Conservation (phyloP, 2,797 vertebrate genomes). For the Melanitta fusca region DNA sequence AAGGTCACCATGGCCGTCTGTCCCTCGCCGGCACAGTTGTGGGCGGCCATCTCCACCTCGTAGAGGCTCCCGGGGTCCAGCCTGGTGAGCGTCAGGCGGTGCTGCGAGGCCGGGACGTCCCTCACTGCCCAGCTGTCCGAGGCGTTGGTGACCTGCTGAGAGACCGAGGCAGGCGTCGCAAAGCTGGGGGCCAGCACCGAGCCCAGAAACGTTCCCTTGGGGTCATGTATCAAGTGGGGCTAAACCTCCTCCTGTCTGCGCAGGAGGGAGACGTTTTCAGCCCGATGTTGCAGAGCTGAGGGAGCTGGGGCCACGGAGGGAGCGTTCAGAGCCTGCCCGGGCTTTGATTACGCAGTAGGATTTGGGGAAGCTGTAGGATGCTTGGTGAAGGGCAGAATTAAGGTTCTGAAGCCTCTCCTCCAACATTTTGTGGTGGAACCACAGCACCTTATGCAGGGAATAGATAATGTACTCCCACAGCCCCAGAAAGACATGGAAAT, state of each 20-base stretch:
- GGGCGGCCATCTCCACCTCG: constrained; percentile 95
- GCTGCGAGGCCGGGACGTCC: constrained; percentile 87
- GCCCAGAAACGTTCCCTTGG: background rate
- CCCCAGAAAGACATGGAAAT: background rate
- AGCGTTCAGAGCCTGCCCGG: background rate
- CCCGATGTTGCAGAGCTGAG: background rate
- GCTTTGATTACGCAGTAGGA: background rate
- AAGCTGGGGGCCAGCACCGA: background rate
- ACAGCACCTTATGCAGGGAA: background rate
- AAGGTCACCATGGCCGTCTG: constrained; percentile 99
- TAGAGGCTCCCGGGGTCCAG: constrained; percentile 94
- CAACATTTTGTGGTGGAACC: background rate
- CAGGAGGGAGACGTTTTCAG: background rate
- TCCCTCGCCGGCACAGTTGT: constrained; percentile 93
- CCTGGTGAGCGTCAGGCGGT: constrained; percentile 88
- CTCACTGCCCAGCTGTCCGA: constrained; percentile 87
- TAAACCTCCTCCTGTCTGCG: background rate
- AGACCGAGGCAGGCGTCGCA: background rate
- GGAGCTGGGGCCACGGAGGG: background rate
- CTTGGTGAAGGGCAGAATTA: background rate
- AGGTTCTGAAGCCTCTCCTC: background rate
- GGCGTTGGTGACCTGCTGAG: constrained; percentile 86
- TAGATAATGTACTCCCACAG: rapidly evolving
- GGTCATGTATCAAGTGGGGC: background rate
- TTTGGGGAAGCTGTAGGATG: background rate